Conservation (phyloP, 2,113 vertebrate species). For the Craseonycteris thonglongyai region DNA sequence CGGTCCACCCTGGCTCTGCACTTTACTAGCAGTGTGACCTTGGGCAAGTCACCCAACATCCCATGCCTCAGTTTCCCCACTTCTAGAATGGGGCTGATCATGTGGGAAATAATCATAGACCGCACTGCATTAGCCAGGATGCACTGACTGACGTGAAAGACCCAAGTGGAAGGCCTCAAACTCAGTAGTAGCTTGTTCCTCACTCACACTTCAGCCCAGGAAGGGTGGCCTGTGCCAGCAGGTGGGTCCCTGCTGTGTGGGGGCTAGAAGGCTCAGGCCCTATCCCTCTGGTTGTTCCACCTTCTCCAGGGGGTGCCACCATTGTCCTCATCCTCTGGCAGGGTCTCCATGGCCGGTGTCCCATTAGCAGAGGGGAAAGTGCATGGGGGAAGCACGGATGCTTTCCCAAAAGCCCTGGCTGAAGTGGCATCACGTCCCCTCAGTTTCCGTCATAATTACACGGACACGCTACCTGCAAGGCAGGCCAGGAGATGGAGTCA, state of each 20-base stretch:
- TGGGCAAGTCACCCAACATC: not conserved
- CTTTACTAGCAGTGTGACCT: too few relatives aligned
- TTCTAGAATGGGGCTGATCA: not conserved
- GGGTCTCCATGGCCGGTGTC: not conserved
- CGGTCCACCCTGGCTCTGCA: not conserved
- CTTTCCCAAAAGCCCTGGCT: not conserved
- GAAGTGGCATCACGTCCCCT: not conserved
- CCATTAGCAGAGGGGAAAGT: too few relatives aligned
- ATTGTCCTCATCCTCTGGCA: not conserved
- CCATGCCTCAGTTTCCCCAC: not conserved
- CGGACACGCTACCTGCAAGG: not conserved
- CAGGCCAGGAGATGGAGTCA: not conserved
- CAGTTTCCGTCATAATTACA: accelerated
- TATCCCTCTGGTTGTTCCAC: not conserved
- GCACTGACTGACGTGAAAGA: accelerated
- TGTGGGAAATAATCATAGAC: not conserved
- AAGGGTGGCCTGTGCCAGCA: accelerated
- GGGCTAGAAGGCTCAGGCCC: not conserved
- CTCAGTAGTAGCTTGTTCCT: accelerated
- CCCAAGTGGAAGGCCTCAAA: not conserved
- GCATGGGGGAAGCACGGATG: accelerated
- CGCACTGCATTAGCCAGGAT: too few relatives aligned
- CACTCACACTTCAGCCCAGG: accelerated
- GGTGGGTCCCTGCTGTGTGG: accelerated
- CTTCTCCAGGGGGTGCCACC: too few relatives aligned